Evolutionary conservation across 1,140 invertebrate genomes (phyloP), one percentile per base, ranked within the genome.

Genomic region (Lethrus apterus): DNA sequence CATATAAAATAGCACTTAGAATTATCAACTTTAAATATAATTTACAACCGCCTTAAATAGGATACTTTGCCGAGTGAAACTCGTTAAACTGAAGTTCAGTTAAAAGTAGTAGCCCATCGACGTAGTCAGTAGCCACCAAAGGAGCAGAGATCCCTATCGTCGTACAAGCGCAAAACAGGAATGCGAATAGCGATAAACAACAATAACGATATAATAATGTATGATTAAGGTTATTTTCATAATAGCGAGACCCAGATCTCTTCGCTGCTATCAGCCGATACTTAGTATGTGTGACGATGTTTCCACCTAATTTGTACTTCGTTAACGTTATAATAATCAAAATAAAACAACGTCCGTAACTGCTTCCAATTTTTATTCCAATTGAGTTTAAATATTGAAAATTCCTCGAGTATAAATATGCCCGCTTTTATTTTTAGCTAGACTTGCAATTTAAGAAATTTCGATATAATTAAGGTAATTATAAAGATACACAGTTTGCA

Each of bases 211-310:
- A 46, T 46, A 46, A 46, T 46, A 36, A 46, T 26, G 31, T 36
- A 35, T 46, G 31, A 46, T 46, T 46, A 46, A 14, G 20, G 44
- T 46, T 23, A 46, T 46, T 46, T 36, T 46, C 44, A 45, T 45
- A 45, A 45, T 45, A 32, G 23, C 36, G 10, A 17, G 23, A 42
- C 15, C 2, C 13, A 26, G 14, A 24, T 17, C 11, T 10, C 35
- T 19, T 19, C n/a, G 40, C 18, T 29, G 40, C 21, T n/a, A 13
- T 42, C 19, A 24, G 40, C 13, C 14, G 21, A 11, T 29, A 42
- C 24, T 42, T 42, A 29, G 23, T 29, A 26, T 29, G 40, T 42
- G 40, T 29, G 40, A 42, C 40, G 21, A 17, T 42, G 40, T 42
- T 42, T 42, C 40, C 40, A 42, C 40, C 40, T 42, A 42, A 42